Evolutionary conservation across 2,797 vertebrate genomes (phyloP).

Genomic region (Pseudotriccus pelzelni): DNA sequence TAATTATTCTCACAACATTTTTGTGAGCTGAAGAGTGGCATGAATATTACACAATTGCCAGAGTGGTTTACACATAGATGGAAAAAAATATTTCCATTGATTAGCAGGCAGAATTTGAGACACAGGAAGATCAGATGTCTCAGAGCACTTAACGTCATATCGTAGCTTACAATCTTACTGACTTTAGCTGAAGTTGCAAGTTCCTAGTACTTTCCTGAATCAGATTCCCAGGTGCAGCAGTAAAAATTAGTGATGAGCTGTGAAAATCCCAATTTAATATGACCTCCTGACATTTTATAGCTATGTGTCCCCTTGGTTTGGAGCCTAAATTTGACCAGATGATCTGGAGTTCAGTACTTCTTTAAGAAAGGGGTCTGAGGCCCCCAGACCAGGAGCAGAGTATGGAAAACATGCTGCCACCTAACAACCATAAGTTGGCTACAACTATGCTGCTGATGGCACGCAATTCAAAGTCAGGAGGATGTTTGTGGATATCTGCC

Average conservation of each 20-base stretch:
- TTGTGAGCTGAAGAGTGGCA: neutral
- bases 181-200: neutral
- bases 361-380: neutral
- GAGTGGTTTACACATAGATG: neutral
- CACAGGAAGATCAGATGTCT: neutral
- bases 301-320: neutral
- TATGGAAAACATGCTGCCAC: accelerated
- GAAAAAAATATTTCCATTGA: neutral
- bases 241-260: neutral
- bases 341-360: neutral
- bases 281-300: neutral
- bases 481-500: neutral
- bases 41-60: neutral
- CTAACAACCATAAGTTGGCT: neutral
- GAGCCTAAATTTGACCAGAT: neutral
- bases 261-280: neutral
- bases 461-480: neutral
- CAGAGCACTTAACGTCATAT: neutral
- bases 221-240: neutral
- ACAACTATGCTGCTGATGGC: neutral
- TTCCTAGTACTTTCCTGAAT: neutral
- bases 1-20: neutral
- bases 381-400: neutral
- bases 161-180: neutral
- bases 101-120: neutral